Evolutionary conservation across 1,140 invertebrate species (phyloP), one percentile per base, ranked within the genome.

Genomic region (Neodiprion pinetum): DNA sequence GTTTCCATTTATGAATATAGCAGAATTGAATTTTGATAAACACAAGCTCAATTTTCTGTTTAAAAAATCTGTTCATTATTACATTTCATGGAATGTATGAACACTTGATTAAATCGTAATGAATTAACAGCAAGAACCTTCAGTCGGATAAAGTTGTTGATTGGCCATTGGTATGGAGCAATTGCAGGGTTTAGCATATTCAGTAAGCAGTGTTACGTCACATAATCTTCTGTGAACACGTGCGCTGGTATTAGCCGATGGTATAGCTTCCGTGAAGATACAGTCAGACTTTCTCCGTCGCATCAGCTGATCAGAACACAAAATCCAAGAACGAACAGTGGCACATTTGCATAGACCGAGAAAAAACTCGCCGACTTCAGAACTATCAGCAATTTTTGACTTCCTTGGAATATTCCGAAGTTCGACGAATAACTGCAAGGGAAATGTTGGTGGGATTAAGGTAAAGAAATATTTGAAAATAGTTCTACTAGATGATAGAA

Each of bases 351-450:
- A 78, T 21, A 74, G 48, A 0, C 76, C 78, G 1, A 78, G 75
- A 28, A 80, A 79, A 67, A 75, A 78, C 74, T 80, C 76, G 21
- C 49, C 72, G 40, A 73, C 70, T 4, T 49, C 53, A 8, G 71
- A 74, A 50, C 69, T 78, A 10, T 74, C 74, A 47, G 49, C 14
- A n/a, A 74, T 9, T 65, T 77, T 74, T 1, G 72, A 49, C 17
- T 53, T 50, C 12, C 48, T 53, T n/a, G 77, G 73, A 68, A 72
- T 70, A 53, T 70, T 77, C 68, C 72, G 50, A 53, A 80, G 65
- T 72, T 80, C 79, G 40, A 80, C 73, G 68, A 80, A 80, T 53
- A 80, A 72, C 79, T 80, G 72, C 73, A 70, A 61, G 48, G 66
- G 67, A 53, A 74, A 74, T 10, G 69, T 12, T 40, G 28, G 28